Evolutionary conservation across 2,888 invertebrate species (phyloP).

Genomic region (Hypolimnas misippus): DNA sequence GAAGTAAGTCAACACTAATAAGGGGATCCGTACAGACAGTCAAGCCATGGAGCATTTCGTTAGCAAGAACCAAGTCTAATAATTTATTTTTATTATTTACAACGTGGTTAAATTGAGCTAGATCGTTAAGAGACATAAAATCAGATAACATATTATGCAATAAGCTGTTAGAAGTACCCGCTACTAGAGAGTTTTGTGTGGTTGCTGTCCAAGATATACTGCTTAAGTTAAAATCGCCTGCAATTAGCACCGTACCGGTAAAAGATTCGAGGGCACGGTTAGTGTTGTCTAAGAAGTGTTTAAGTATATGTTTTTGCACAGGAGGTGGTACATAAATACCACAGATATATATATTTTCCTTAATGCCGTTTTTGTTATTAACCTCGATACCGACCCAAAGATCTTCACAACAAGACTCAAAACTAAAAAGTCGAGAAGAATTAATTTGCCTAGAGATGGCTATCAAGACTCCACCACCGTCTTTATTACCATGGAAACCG

Average conservation of each 20-base stretch:
- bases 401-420: background rate
- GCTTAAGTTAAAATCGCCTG: background rate
- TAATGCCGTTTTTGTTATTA: background rate
- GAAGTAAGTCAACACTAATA: background rate
- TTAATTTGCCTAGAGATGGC: conserved; percentile 1
- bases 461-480: conserved; percentile 5
- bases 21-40: too few relatives aligned
- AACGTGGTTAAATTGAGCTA: background rate
- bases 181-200: background rate
- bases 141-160: background rate
- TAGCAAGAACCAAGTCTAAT: background rate
- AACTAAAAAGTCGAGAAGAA: conserved; percentile 1
- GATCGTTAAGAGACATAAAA: background rate
- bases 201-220: background rate
- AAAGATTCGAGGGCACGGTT: background rate
- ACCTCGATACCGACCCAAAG: background rate
- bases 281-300: background rate
- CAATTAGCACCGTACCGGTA: background rate
- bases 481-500: conserved; percentile 3
- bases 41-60: too few relatives aligned
- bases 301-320: background rate
- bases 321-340: background rate
- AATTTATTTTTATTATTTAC: background rate
- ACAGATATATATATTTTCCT: background rate
- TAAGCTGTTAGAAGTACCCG: conserved; percentile 1